Percentiles rank a stretch among this genome's conserved stretches.
Conservation (phyloP, 2,888 invertebrate genomes). For the Zeuzera pyrina region DNA sequence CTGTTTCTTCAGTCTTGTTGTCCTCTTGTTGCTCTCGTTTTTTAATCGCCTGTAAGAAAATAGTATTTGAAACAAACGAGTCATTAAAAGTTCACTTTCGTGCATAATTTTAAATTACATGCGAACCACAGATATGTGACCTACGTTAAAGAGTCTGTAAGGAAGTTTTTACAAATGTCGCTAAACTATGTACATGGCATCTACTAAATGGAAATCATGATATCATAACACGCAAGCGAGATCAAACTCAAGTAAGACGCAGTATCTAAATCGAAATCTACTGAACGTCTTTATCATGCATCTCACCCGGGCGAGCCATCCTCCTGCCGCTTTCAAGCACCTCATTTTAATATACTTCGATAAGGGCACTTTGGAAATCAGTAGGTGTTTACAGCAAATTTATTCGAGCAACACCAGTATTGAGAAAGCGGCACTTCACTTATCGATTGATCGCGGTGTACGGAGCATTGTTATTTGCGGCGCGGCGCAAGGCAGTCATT, state of each 20-base stretch:
- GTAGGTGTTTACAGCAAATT: constrained; percentile 38
- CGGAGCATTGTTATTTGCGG: constrained; percentile 50
- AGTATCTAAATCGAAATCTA: constrained; percentile 65
- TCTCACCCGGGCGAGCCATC: constrained; percentile 70
- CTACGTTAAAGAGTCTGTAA: constrained; percentile 30
- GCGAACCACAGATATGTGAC: constrained; percentile 23
- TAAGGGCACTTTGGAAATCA: constrained; percentile 36
- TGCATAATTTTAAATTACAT: too few relatives aligned
- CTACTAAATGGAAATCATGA: constrained; percentile 37
- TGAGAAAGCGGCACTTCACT: constrained; percentile 56
- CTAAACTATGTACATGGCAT: constrained; percentile 22
- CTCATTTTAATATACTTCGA: constrained; percentile 57
- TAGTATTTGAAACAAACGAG: constrained; percentile 19
- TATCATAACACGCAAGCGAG: constrained; percentile 43
- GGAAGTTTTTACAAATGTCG: constrained; percentile 28
- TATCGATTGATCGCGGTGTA: constrained; percentile 58
- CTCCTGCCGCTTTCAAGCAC: constrained; percentile 67
- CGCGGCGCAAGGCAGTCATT: constrained; percentile 47
- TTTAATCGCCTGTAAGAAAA: constrained; percentile 61
- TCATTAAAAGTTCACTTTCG: constrained; percentile 6
- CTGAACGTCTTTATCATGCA: constrained; percentile 51
- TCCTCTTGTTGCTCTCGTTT: constrained; percentile 58
- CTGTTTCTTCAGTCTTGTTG: constrained; percentile 59
- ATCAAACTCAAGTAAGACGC: constrained; percentile 52
- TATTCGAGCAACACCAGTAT: constrained; percentile 43